Percentiles rank a stretch among this genome's conserved stretches.
These are phyloP conservation scores for Lepidothrix coronata DNA, from an alignment of 2,113 vertebrate species.

Conservation along the genomic window DNA sequence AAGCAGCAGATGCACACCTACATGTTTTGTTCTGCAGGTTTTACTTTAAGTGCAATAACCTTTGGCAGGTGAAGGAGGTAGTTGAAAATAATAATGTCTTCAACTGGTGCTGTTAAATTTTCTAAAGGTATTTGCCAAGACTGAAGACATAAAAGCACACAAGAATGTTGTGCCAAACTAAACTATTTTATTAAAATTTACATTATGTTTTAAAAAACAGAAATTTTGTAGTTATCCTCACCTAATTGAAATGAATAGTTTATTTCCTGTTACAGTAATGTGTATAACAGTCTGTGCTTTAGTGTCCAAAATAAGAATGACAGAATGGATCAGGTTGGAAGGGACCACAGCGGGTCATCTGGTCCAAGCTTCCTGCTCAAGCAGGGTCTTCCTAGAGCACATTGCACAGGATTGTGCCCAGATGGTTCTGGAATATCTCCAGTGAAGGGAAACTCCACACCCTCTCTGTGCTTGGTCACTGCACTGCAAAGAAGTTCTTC, in stretches of 20 bases:
- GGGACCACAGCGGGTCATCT: not conserved
- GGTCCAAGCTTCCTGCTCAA: not conserved
- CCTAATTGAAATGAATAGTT: not conserved
- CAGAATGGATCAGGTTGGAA: not conserved
- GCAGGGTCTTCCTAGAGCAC: not conserved
- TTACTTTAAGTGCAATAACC: not conserved
- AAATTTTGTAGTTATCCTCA: not conserved
- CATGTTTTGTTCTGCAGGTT: not conserved
- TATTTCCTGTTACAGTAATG: not conserved
- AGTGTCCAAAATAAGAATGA: not conserved
- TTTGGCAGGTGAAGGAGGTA: not conserved
- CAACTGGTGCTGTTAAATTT: not conserved
- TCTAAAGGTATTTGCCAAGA: not conserved
- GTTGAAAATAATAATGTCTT: not conserved
- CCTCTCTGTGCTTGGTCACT: not conserved
- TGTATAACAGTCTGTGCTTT: not conserved
- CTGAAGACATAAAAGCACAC: not conserved
- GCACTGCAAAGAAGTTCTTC: not conserved
- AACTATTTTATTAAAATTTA: not conserved
- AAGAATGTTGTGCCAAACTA: not conserved
- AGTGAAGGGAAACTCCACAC: not conserved
- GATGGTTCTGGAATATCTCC: not conserved
- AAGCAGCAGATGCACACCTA: not conserved
- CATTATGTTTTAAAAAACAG: not conserved
- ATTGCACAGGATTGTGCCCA: not conserved